Conservation (phyloP, 2,888 invertebrate species). For the Microplitis deprimator region DNA sequence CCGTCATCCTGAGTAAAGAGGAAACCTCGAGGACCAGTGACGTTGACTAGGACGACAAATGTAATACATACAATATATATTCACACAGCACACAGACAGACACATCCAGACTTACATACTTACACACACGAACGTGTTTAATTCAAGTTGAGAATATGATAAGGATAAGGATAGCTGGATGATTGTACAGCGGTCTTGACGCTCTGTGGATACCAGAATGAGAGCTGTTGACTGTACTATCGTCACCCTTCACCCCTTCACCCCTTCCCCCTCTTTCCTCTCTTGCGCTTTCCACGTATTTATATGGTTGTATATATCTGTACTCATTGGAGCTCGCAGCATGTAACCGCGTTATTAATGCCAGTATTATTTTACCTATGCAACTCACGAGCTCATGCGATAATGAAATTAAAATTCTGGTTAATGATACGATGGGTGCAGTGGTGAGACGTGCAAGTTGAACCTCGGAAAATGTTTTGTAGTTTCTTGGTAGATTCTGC, state of each 20-base stretch:
- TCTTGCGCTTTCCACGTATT: neutral
- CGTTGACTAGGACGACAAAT: neutral
- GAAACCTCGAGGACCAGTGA: neutral
- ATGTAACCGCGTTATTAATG: conserved; percentile 41
- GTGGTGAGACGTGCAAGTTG: neutral
- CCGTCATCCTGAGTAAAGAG: conserved; percentile 3
- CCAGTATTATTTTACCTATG: conserved; percentile 40
- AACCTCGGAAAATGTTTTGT: neutral
- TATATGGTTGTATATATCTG: conserved; percentile 14
- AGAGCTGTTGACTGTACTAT: neutral
- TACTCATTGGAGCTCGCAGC: neutral
- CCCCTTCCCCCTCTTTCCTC: neutral
- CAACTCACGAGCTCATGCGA: conserved; percentile 44
- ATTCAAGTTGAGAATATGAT: too few species aligned
- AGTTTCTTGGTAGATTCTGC: neutral
- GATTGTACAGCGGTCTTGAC: too few species aligned
- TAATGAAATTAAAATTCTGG: conserved; percentile 52
- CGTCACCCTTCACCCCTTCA: neutral
- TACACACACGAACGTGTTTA: neutral
- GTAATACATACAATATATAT: neutral
- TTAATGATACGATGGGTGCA: conserved; percentile 45
- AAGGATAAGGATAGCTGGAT: too few species aligned
- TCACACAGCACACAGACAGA: conserved; percentile 6
- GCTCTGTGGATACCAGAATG: neutral
- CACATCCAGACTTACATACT: neutral